Percentiles rank a stretch among this genome's conserved stretches.
Conservation (phyloP, 2,888 invertebrate species). For the Tipula helvola region DNA sequence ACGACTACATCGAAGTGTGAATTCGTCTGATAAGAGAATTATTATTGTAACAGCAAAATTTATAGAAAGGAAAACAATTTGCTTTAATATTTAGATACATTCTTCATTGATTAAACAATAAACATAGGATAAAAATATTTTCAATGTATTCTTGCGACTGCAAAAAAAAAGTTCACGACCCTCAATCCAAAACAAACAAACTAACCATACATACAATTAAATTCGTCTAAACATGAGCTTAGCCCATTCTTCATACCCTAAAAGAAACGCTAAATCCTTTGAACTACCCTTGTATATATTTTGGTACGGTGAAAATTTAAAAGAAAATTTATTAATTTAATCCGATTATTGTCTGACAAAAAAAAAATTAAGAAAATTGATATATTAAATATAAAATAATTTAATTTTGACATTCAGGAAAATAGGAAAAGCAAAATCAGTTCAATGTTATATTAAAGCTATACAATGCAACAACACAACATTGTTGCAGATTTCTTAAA, state of each 20-base stretch:
- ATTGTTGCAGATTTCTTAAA: background rate
- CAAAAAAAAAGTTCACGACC: background rate
- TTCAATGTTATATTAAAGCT: background rate
- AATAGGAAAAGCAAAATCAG: slow-evolving; percentile 5
- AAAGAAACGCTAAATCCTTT: background rate
- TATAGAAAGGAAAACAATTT: background rate
- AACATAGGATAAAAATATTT: background rate
- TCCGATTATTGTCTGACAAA: background rate
- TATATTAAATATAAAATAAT: background rate
- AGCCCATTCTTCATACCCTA: background rate
- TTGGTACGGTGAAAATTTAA: background rate
- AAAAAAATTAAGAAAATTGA: background rate
- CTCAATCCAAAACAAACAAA: background rate
- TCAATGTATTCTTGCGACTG: background rate
- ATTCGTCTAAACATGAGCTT: background rate
- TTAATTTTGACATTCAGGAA: background rate
- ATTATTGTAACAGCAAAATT: background rate
- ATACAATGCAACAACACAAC: background rate
- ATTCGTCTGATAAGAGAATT: background rate
- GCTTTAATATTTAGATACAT: background rate
- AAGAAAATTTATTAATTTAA: background rate
- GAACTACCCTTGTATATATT: background rate
- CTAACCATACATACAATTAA: background rate
- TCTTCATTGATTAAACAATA: background rate
- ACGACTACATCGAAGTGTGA: background rate